Evolutionary conservation across 35 echinoderm and acorn worm species (phyloP), one percentile per base, ranked within the genome.

Genomic region (Diadema setosum): DNA sequence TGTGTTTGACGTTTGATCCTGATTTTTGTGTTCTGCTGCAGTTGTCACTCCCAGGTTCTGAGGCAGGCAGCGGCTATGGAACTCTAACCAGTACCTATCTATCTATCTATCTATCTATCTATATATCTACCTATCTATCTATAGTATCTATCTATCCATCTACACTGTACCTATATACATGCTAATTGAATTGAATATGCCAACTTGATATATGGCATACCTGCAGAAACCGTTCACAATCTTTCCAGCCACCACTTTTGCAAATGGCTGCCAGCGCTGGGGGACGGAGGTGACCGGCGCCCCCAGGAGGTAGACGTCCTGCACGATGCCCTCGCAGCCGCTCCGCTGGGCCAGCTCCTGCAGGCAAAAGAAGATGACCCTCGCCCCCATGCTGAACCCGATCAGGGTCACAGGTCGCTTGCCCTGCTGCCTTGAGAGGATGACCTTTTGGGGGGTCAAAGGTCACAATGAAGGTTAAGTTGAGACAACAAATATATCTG

Each of bases 341-440:
- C 92, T 94, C 33, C 96, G 86, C 44, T 74, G 35, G 45, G 92
- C 64, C 45, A 99, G 46, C 64, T 94, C 92, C 35, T 94, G 84
- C 15, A 99, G 89, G 46, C 92, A 94, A 45, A 91, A 94, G 83
- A 92, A 99, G 43, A 99, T 94, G 3, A 94, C 92, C 55, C 92
- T 91, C 11, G 96, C 96, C 39, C 96, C 96, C 89, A 99, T 91
- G 82, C 96, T 99, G 58, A 99, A 99, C 0, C 96, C 96, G 14
- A 99, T 86, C 17, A 99, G 65, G 27, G 96, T 99, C 29, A 92
- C 86, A 35, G 96, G 96, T 83, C 96, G 87, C 73, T 99, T 99
- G 32, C 96, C 96, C 90, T 81, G 75, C 44, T 82, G 88, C 50
- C 61, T 69, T 17, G 73, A 86, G 37, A 87, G 60, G 18, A 93